Base-by-base conservation (phyloP, 64 coral and sea anemone genomes). In the Hydrozoanthus tunicans region DNA sequence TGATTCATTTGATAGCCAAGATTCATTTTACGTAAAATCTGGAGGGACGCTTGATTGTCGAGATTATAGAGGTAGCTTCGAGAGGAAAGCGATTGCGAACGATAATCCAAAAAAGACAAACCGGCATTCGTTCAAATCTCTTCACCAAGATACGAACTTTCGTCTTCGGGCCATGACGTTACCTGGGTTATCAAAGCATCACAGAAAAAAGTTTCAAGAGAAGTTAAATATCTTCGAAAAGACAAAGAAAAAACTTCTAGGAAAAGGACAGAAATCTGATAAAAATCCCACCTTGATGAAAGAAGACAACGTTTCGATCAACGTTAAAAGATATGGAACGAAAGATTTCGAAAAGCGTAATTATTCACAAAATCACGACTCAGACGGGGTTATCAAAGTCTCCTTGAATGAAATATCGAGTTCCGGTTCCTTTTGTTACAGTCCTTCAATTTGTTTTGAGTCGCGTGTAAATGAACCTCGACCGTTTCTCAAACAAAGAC, bases 151-250 rank as follows among this genome's bases (percentile, higher is more conserved):
- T 5, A 72, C 68, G 3, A 20, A 11, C 14, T 56, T 59, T 3
- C 56, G 2, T 15, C 0, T 62, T 24, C 70, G 84, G 56, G 73
- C 84, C 14, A 88, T 73, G 84, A 88, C 84, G 10, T 13, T 88
- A 6, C 68, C 84, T 1, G 84, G 84, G 11, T 23, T 88, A 32
- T 61, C 68, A 61, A 59, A 56, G 56, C 70, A 27, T 74, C 84
- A 88, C 53, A 73, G 53, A 70, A 56, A 88, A 73, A 88, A 74
- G 20, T 43, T 88, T 58, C 84, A 25, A 59, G 74, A 88, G 54
- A 73, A 88, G 32, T 59, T 82, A 14, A 88, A 56, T 6, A 73
- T 88, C 12, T 73, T 88, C 23, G 84, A 88, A 73, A 72, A 26
- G 59, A 74, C 84, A 75, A 88, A 88, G 69, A 88, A 59, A 73